phyloP scores from a whole-genome alignment of 2,888 invertebrate genomes.

The Aradus depressus region DNA sequence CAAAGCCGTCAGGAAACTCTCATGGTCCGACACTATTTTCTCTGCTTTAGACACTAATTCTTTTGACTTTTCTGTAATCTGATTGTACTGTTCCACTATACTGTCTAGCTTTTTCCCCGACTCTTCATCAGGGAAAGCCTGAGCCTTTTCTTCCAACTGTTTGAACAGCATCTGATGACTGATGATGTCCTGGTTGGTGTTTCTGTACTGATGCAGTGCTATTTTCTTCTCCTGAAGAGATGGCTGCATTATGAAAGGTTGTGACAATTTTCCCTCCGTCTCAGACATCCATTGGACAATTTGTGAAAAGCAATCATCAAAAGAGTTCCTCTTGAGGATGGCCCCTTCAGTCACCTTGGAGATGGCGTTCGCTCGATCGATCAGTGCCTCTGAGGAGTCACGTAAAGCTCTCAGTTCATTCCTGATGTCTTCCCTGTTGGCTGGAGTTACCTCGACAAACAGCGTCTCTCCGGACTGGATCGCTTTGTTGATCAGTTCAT shows the following conservation, averaged over 20 bases:
- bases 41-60: conserved; percentile 55
- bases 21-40: conserved; percentile 66
- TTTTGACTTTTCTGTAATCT: conserved; percentile 53
- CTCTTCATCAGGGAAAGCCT: conserved; percentile 65
- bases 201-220: conserved; percentile 67
- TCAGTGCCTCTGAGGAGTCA: conserved; percentile 70
- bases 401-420: conserved; percentile 68
- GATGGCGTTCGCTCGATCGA: conserved; percentile 71
- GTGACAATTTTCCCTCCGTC: conserved; percentile 59
- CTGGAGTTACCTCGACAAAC: conserved; percentile 74
- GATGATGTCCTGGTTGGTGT: conserved; percentile 71
- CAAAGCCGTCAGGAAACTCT: conserved; percentile 65
- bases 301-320: conserved; percentile 83
- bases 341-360: conserved; percentile 81
- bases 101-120: conserved; percentile 60
- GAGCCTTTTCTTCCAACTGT: conserved; percentile 72
- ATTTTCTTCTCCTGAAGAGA: conserved; percentile 81
- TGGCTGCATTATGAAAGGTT: conserved; percentile 59
- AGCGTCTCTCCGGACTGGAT: conserved; percentile 80
- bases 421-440: conserved; percentile 74
- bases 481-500: conserved; percentile 61
- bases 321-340: conserved; percentile 79
- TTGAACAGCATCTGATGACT: conserved; percentile 74
- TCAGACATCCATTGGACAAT: conserved; percentile 78
- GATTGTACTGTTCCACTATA: conserved; percentile 60